Evolutionary conservation across 2,797 vertebrate species (phyloP).

Genomic region (Acrocephalus scirpaceus): DNA sequence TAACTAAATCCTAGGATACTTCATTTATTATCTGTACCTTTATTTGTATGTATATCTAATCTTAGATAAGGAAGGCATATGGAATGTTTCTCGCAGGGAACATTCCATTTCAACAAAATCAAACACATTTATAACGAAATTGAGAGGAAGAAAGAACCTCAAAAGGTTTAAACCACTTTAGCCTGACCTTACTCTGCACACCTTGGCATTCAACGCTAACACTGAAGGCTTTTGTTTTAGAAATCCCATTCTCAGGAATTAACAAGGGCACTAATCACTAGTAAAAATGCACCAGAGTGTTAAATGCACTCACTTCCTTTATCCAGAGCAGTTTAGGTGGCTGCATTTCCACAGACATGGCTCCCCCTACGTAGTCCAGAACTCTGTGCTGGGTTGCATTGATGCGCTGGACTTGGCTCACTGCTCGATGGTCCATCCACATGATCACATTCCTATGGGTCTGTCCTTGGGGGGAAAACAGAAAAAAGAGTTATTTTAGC

Average conservation of each 20-base stretch:
- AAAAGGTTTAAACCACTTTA: neutral
- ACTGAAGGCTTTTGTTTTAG: neutral
- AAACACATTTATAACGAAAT: neutral
- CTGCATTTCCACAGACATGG: constrained; percentile 98
- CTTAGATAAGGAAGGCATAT: neutral
- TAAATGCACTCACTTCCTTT: constrained; percentile 87
- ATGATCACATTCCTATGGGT: constrained; percentile 88
- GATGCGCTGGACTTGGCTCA: constrained; percentile 85
- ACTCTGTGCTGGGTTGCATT: constrained; percentile 83
- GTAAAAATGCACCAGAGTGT: neutral
- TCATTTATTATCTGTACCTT: neutral
- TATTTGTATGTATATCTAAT: neutral
- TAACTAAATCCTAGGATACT: neutral
- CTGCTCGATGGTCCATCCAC: constrained; percentile 98
- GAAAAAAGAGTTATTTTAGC: neutral
- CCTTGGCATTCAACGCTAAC: neutral
- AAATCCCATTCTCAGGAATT: neutral
- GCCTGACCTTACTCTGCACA: neutral
- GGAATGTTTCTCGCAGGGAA: neutral
- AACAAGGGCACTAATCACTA: neutral
- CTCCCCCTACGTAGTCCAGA: constrained; percentile 86
- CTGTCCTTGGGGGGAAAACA: constrained; percentile 73
- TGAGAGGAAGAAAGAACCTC: neutral
- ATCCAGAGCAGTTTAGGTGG: constrained; percentile 96
- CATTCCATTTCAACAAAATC: neutral